A percentile compares a stretch with the other conserved stretches of the same genome.
Evolutionary conservation across 2,888 invertebrate genomes (phyloP).

Genomic region (Hedychridium roseum): DNA sequence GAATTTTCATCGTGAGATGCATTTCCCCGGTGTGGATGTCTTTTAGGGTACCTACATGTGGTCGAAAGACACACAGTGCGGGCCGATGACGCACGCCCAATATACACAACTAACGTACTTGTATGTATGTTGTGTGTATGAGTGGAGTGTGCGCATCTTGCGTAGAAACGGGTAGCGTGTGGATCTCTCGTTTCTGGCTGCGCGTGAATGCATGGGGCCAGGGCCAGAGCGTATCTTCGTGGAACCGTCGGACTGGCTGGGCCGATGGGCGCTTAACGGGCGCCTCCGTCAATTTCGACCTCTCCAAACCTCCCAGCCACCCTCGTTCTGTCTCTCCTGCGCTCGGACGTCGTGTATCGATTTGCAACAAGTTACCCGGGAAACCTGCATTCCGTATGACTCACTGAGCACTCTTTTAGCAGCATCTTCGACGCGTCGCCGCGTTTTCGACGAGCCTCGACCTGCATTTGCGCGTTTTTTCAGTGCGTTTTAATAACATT

Average conservation of each 20-base stretch:
- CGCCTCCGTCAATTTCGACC: conserved; percentile 23
- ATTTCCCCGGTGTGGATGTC: too few relatives aligned
- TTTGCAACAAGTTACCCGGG: conserved; percentile 20
- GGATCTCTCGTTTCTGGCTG: too few relatives aligned
- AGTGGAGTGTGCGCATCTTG: conserved; percentile 24
- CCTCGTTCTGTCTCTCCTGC: too few relatives aligned
- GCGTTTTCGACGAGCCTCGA: too few relatives aligned
- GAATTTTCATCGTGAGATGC: too few relatives aligned
- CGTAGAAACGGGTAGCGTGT: not conserved
- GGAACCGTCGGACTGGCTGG: conserved; percentile 21
- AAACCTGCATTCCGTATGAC: conserved; percentile 13
- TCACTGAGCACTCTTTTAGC: conserved; percentile 5
- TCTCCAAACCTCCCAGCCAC: conserved; percentile 9
- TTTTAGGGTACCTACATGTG: conserved; percentile 36
- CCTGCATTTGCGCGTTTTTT: too few relatives aligned
- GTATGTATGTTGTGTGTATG: too few relatives aligned
- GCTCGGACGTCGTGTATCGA: conserved; percentile 29
- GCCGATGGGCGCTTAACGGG: conserved; percentile 21
- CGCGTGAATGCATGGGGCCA: not conserved
- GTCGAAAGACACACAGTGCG: conserved; percentile 46
- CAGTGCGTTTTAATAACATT: too few relatives aligned
- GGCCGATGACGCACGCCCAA: conserved; percentile 58
- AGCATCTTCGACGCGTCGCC: too few relatives aligned
- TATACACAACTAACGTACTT: conserved; percentile 41
- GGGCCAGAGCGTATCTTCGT: conserved; percentile 17